These are phyloP conservation scores for Microtus richardsoni DNA, from an alignment of 2,113 vertebrate species.

Conservation along the genomic window DNA sequence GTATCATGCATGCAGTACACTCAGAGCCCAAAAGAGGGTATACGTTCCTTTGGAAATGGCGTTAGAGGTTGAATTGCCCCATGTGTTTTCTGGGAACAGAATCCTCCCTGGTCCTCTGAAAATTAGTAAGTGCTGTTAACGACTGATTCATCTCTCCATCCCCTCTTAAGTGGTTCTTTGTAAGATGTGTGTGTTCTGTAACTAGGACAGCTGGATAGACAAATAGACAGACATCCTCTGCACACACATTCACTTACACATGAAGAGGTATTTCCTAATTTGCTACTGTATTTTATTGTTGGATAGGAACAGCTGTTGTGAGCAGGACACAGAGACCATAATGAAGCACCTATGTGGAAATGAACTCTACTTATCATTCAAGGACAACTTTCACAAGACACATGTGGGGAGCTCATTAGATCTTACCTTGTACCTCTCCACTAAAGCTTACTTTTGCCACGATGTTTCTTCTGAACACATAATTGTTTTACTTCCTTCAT, in stretches of 20 bases:
- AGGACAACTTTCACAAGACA: conserved; percentile 1
- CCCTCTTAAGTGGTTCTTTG: background rate
- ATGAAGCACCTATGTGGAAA: background rate
- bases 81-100: background rate
- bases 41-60: background rate
- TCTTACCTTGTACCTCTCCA: background rate
- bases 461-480: background rate
- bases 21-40: background rate
- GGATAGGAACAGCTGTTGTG: background rate
- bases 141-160: background rate
- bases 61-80: background rate
- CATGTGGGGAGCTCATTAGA: background rate
- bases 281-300: conserved; percentile 35
- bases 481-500: conserved; percentile 40
- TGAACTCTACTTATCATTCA: background rate
- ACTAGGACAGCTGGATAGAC: background rate
- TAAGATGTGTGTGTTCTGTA: background rate
- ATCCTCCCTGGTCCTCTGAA: too few species aligned
- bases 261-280: background rate
- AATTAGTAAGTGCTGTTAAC: background rate
- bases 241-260: background rate
- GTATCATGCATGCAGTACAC: background rate
- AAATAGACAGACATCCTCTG: background rate
- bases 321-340: background rate
- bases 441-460: background rate